phyloP scores from a whole-genome alignment of 1,140 invertebrate genomes.

The Cataglyphis hispanica region DNA sequence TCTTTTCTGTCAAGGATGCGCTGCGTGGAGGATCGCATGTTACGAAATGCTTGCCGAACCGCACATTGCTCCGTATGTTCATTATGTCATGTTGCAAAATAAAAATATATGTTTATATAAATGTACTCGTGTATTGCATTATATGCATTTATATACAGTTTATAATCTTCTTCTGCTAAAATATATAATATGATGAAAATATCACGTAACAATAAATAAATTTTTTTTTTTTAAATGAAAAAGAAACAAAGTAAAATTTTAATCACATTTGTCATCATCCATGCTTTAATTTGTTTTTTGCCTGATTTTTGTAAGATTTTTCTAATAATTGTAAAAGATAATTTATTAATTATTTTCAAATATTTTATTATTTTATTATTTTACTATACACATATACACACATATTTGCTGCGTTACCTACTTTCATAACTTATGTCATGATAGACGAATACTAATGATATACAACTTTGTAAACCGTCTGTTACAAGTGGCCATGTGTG shows the following conservation, averaged over 20 bases:
- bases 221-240: too few species aligned
- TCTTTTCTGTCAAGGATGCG: constrained; percentile 42
- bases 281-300: background rate
- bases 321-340: background rate
- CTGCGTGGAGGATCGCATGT: background rate
- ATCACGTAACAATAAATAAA: too few species aligned
- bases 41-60: background rate
- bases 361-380: background rate
- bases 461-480: background rate
- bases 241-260: too few species aligned
- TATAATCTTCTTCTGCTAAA: too few species aligned
- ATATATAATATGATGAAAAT: too few species aligned
- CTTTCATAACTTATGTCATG: constrained; percentile 8
- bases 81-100: background rate
- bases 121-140: too few species aligned
- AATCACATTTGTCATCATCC: background rate
- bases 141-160: background rate
- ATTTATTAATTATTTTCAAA: background rate
- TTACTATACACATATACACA: background rate
- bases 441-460: constrained; percentile 31
- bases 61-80: background rate
- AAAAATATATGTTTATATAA: background rate
- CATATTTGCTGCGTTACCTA: constrained; percentile 3
- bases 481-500: background rate
- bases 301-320: background rate